Percentiles rank a stretch among this genome's conserved stretches.
phyloP scores from a whole-genome alignment of 2,888 invertebrate species.

The Harpalus rufipes region DNA sequence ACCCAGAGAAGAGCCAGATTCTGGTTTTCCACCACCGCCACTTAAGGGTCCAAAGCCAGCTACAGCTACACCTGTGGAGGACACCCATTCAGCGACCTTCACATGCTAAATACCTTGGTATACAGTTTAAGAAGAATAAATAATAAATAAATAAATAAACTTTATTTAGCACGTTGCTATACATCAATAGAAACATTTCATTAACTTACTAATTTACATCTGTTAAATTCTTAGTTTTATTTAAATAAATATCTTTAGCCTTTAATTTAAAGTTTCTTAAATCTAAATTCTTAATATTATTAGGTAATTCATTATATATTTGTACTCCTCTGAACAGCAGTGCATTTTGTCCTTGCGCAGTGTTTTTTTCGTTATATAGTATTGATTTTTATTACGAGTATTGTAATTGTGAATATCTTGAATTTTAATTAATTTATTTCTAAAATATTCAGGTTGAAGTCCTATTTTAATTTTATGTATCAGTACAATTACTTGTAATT shows the following conservation, averaged over 20 bases:
- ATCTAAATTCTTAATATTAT: not conserved
- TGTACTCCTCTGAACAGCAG: not conserved
- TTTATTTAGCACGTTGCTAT: too few species aligned
- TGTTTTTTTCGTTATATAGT: constrained; percentile 15
- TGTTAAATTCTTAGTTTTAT: not conserved
- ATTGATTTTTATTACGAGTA: constrained; percentile 17
- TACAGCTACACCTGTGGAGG: not conserved
- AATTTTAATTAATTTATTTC: constrained; percentile 1
- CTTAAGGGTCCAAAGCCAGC: not conserved
- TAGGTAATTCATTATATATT: constrained; percentile 1
- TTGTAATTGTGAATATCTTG: constrained; percentile 13
- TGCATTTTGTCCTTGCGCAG: constrained; percentile 13
- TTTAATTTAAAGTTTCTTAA: not conserved
- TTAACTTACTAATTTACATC: not conserved
- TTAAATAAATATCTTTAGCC: not conserved
- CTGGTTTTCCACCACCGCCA: not conserved
- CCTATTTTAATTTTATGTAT: constrained; percentile 17
- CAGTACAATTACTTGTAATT: constrained; percentile 13
- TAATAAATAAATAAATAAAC: too few species aligned
- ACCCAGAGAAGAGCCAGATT: not conserved
- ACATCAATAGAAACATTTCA: not conserved
- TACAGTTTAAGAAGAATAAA: not conserved
- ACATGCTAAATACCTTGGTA: not conserved
- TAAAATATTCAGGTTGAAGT: constrained; percentile 4
- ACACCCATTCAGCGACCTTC: not conserved